Base-by-base conservation (phyloP, 1,140 invertebrate genomes). In the Nasonia longicornis region DNA sequence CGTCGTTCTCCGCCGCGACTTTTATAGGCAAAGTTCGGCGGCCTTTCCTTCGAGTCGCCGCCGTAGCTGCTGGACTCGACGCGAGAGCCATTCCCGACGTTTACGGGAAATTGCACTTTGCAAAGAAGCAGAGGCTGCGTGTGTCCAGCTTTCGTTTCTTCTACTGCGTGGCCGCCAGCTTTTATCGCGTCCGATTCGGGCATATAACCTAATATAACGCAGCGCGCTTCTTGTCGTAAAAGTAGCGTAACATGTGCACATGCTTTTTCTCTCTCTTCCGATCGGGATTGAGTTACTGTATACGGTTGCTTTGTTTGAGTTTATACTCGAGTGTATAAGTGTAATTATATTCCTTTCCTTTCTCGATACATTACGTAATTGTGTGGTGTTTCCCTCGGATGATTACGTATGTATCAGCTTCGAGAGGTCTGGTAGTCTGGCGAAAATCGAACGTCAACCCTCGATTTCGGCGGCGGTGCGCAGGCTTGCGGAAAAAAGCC, bases 11-110 rank as follows among this genome's bases (percentile, higher is more conserved):
- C 10, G 83, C 83, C 84, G 86, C 85, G 85, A 87, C 83, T 88
- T 88, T 89, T 89, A 89, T 89, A 87, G 85, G 81, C 82, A 89
- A 88, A 89, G 85, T 89, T 89, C 70, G 81, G 80, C 81, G 81
- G 77, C 69, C 63, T 58, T 58, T 58, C 38, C 84, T 86, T 85
- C 80, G 81, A 85, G 84, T 84, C 81, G 79, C 4, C 31, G 31
- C 79, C 80, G 80, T 84, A 77, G 81, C 76, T 84, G 80, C 84
- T 81, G 84, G 79, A 85, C 83, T 77, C 84, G 82, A 80, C 80
- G 80, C 76, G 78, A 80, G 78, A 80, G 70, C 77, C 74, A 80
- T 82, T 78, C 73, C 64, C 84, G 84, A 84, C 86, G 85, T 88
- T 88, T 86, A 87, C 84, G 85, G 82, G 74, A 87, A 87, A 87